phyloP scores from a whole-genome alignment of 30 jellyfish, hydroid and myxozoan species.

The Calvadosia cruxmelitensis region DNA sequence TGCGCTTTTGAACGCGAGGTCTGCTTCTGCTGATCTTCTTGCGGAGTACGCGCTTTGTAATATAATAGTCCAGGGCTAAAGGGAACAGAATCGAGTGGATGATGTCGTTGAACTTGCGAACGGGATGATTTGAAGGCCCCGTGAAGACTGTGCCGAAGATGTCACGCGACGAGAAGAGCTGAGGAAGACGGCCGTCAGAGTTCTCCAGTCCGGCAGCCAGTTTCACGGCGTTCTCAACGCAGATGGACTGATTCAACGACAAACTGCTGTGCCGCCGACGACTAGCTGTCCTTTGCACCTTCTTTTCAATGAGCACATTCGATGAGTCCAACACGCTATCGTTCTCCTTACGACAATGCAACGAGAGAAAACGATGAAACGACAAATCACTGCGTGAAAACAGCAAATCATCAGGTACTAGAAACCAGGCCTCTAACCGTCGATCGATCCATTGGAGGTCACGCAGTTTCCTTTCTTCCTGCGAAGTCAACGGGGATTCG shows the following conservation, averaged over 20 bases:
- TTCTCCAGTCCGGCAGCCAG: not conserved
- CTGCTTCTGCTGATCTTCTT: not conserved
- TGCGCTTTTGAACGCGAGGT: not conserved
- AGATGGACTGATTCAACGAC: not conserved
- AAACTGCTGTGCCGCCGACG: not conserved
- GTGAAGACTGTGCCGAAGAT: not conserved
- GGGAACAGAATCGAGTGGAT: constrained; percentile 11
- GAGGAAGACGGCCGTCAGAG: not conserved
- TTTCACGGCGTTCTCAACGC: not conserved
- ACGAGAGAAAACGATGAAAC: not conserved
- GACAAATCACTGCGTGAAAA: not conserved
- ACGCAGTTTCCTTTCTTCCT: not conserved
- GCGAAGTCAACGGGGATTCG: not conserved
- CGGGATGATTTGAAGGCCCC: constrained; percentile 1
- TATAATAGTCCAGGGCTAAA: constrained; percentile 6
- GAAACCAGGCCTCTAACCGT: constrained; percentile 13
- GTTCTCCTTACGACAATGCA: not conserved
- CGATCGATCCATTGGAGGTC: constrained; percentile 7
- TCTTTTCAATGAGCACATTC: not conserved
- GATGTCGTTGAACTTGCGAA: constrained; percentile 9
- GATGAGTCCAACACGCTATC: not conserved
- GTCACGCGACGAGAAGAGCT: constrained; percentile 18
- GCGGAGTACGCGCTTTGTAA: constrained; percentile 6
- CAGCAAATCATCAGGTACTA: not conserved
- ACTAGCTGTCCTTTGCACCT: not conserved